Base-by-base conservation (phyloP, 2,113 vertebrate species). In the Atrichornis clamosus region DNA sequence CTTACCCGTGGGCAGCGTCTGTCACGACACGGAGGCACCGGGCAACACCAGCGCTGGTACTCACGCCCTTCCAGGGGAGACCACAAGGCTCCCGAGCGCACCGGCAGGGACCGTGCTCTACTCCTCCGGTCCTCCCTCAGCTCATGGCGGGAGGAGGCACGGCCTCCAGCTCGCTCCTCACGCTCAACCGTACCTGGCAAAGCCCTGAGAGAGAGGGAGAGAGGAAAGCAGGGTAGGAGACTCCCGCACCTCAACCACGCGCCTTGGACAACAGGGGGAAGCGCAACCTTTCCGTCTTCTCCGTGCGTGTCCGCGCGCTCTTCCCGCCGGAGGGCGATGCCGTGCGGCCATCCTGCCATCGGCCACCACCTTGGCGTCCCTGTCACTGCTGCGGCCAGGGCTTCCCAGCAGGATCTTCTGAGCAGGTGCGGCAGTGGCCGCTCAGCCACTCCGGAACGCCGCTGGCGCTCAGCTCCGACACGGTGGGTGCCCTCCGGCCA, bases 141-240 rank as follows among this genome's bases (percentile, higher is more conserved):
- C 88, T 83, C 88, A 93, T 69, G 82, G 95, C 55, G 33, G 90
- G 89, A 90, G 96, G 95, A 96, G 88, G 85, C 83, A 90, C 20
- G 6, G 82, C 96, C 96, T 96, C 95, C 94, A 95, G 92, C 93
- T 94, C 33, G 4, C 90, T 96, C 87, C 93, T 96, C 95, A 87
- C 3, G 37, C 91, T 63, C 89, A 94, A 91, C 85, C 46, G 33
- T 87, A 95, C 95, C 94, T 92, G 92, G 90, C 88, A 88, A 94
- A 93, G 86, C 96, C 96, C 96, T 95, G 95, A 93, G 94, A 95
- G 88, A 96, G 79, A 96, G 94, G 96, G 92, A 97, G 90, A 96
- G 92, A 97, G 95, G 92, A 97, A 77, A 95, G 95, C 95, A 93
- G 90, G 83, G 95, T 92, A 94, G 95, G 83, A 95, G 90, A 95